Evolutionary conservation across 1,140 invertebrate species (phyloP), one percentile per base, ranked within the genome.

Genomic region (Spodoptera litura): DNA sequence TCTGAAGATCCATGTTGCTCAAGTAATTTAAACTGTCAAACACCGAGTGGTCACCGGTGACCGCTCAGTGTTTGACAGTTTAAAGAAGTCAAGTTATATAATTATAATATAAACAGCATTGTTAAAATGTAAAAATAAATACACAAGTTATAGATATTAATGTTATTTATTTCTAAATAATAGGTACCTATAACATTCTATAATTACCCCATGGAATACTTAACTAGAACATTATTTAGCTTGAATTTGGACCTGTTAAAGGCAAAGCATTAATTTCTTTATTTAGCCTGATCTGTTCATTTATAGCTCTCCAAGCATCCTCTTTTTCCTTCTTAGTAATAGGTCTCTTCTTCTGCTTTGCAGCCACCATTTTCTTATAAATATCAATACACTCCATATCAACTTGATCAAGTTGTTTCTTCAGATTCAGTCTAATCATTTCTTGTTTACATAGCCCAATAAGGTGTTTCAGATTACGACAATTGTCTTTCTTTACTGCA

Each of bases 261-360:
- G 93, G 93, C 76, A 94, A 87, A 74, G 90, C 90, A 90, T 91
- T 94, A 10, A 95, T 95, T 86, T 96, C 95, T 87, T 96, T 95
- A 72, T 95, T 95, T 13, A 96, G 91, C 81, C 94, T 92, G 55
- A 95, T 95, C 82, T 96, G 95, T 81, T 96, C 95, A 87, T 95
- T 95, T 66, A 95, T 95, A 15, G 95, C 90, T 44, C 93, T 94
- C 96, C 96, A 96, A 3, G 97, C 97, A 88, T 97, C 96, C 78
- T 98, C 97, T 81, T 97, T 97, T 87, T 98, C 98, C 86, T 98
- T 98, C 84, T 97, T 97, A 27, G 96, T 96, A 10, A 97, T 95
- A 1, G 96, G 96, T 84, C 97, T 96, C 87, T 98, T 98, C 87
- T 97, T 97, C 83, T 97, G 96, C 84, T 97, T 97, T 3, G 97